Evolutionary conservation across 2,113 vertebrate species (phyloP), one percentile per base, ranked within the genome.

Genomic region (Poicephalus gulielmi): DNA sequence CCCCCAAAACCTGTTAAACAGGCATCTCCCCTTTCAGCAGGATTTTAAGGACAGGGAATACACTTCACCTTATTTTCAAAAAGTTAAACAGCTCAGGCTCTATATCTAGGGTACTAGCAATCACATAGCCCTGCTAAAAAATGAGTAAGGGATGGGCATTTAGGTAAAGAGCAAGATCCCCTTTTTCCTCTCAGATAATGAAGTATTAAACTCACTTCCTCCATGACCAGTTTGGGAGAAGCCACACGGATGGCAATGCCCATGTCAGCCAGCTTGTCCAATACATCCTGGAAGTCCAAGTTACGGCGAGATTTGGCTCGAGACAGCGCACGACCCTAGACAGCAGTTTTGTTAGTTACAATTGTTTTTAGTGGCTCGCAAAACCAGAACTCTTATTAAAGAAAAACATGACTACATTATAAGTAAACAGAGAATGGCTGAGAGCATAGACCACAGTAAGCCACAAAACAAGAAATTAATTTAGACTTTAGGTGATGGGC

Each of bases 161-260:
- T 39, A 44, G 52, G 9, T 35, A 68, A 28, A 28, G 13, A 78
- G 13, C 19, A 94, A 69, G 70, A 46, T 2, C 8, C 10, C 19
- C 6, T 63, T 73, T 68, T 46, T 74, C 44, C 31, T 85, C 27
- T 35, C 33, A 80, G 25, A 76, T 60, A 94, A 60, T 25, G 5
- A 83, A 85, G 16, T 8, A 77, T 24, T 57, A 69, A 86, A 88
- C 97, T 98, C 92, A 99, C 99, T 98, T 99, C 99, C 96, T 99
- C 99, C 99, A 99, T 99, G 60, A 99, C 99, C 86, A 99, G 98
- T 94, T 99, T 99, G 37, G 99, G 99, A 4, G 99, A 99, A 18
- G 99, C 99, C 80, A 99, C 99, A 23, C 99, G 98, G 91, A 99
- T 99, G 70, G 99, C 99, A 79, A 99, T 99, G 59, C 99, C 99